phyloP scores from a whole-genome alignment of 1,140 invertebrate genomes.

The Zaprionus inermis region DNA sequence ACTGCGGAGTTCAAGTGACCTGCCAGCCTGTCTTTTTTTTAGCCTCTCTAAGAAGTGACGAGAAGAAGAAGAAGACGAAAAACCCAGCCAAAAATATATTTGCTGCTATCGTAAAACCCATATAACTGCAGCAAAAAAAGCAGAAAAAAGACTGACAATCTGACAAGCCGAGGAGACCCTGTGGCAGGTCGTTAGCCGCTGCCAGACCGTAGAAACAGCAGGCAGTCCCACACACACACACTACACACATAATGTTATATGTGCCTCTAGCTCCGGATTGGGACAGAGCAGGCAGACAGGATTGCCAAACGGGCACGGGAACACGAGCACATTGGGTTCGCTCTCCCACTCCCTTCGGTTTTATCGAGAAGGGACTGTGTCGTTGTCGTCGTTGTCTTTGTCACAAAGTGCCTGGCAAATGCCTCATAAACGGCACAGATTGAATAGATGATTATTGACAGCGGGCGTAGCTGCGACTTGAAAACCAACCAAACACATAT shows the following conservation, averaged over 20 bases:
- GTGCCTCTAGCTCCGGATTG: too few relatives aligned
- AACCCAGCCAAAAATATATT: slow-evolving; percentile 55
- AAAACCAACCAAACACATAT: neutral
- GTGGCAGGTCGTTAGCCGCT: slow-evolving; percentile 63
- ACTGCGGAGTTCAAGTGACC: slow-evolving; percentile 58
- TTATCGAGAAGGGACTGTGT: slow-evolving; percentile 40
- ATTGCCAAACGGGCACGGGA: slow-evolving; percentile 30
- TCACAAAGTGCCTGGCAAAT: slow-evolving; percentile 49
- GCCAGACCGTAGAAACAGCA: slow-evolving; percentile 51
- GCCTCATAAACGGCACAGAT: slow-evolving; percentile 47
- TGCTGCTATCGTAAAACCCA: slow-evolving; percentile 71
- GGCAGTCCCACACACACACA: slow-evolving; percentile 44
- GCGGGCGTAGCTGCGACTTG: slow-evolving; percentile 20
- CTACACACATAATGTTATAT: neutral
- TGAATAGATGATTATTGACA: slow-evolving; percentile 45
- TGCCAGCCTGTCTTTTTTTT: slow-evolving; percentile 57
- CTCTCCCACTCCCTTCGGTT: neutral
- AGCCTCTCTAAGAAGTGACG: slow-evolving; percentile 28
- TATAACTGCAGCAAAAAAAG: slow-evolving; percentile 63
- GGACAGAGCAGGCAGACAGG: slow-evolving; percentile 18
- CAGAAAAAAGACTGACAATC: neutral
- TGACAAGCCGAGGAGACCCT: slow-evolving; percentile 19
- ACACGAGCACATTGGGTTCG: slow-evolving; percentile 29
- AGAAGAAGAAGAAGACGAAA: slow-evolving; percentile 12
- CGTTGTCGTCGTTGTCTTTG: slow-evolving; percentile 11